phyloP scores from a whole-genome alignment of 2,797 vertebrate genomes.

The Morus bassanus region DNA sequence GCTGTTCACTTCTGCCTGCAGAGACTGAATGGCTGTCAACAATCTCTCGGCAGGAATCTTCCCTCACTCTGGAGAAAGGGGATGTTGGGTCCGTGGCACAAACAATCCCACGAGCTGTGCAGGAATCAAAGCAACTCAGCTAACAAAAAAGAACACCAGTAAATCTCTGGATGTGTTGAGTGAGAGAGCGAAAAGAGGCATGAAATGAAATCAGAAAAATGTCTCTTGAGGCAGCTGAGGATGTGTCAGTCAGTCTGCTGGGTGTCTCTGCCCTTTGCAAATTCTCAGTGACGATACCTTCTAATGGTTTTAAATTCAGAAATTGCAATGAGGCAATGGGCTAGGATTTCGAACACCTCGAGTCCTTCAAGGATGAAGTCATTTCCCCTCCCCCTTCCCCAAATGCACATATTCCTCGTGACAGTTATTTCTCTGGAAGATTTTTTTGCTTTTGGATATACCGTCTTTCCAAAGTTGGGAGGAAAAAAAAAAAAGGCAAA shows the following conservation, averaged over 20 bases:
- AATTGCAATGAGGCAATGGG: neutral
- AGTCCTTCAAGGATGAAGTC: neutral
- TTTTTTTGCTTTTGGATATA: neutral
- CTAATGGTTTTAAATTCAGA: neutral
- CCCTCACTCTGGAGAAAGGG: neutral
- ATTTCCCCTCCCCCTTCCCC: neutral
- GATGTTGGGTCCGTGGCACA: neutral
- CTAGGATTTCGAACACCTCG: neutral
- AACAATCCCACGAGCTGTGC: neutral
- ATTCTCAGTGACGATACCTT: neutral
- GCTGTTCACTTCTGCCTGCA: neutral
- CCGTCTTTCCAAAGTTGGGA: neutral
- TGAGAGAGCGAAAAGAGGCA: slow-evolving; percentile 21
- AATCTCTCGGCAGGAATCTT: neutral
- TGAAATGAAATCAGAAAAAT: slow-evolving; percentile 51
- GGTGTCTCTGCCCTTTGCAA: neutral
- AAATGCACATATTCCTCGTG: neutral
- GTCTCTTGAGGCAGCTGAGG: slow-evolving; percentile 46
- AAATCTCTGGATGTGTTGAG: slow-evolving; percentile 65
- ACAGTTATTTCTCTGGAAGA: neutral
- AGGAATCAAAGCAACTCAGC: neutral
- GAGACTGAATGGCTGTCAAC: neutral
- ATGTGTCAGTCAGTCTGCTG: neutral
- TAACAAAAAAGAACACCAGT: slow-evolving; percentile 5
- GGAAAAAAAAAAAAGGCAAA: neutral